A percentile compares a stretch with the other conserved stretches of the same genome.
phyloP scores from a whole-genome alignment of 2,113 vertebrate genomes.

The Nycticryphes semicollaris region DNA sequence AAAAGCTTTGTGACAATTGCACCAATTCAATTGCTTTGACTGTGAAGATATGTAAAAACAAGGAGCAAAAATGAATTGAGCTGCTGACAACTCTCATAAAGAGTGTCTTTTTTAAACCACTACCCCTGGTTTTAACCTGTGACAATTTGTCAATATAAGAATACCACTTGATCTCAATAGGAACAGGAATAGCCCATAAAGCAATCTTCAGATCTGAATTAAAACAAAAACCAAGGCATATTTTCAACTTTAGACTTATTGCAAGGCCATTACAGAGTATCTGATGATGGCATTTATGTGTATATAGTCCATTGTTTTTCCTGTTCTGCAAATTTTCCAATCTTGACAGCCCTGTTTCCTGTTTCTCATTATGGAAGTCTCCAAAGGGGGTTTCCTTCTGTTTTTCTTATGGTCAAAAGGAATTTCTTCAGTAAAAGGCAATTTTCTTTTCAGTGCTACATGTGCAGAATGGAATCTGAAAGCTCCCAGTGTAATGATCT shows the following conservation, averaged over 20 bases:
- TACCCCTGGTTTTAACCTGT: conserved; percentile 32
- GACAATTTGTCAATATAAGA: conserved; percentile 25
- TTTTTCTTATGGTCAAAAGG: conserved; percentile 56
- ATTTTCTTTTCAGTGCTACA: conserved; percentile 60
- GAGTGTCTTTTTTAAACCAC: not conserved
- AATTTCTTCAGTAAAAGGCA: conserved; percentile 60
- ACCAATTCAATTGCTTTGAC: not conserved
- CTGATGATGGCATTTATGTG: conserved; percentile 34
- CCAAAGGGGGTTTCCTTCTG: conserved; percentile 53
- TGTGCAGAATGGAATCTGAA: conserved; percentile 50
- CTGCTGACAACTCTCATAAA: conserved; percentile 4
- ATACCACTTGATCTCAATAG: conserved; percentile 29
- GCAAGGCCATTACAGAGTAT: conserved; percentile 33
- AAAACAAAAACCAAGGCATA: conserved; percentile 54
- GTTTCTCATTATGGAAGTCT: conserved; percentile 59
- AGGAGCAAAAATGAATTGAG: not conserved
- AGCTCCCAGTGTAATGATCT: conserved; percentile 36
- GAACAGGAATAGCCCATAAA: conserved; percentile 7
- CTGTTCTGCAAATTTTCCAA: conserved; percentile 55
- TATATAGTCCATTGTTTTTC: conserved; percentile 58
- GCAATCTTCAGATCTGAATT: conserved; percentile 41
- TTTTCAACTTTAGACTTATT: conserved; percentile 54
- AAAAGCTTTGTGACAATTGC: not conserved
- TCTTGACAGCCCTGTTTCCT: conserved; percentile 51
- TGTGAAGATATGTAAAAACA: not conserved